A percentile compares a stretch with the other conserved stretches of the same genome.
Evolutionary conservation across 2,113 vertebrate genomes (phyloP).

Genomic region (Hyla sarda): DNA sequence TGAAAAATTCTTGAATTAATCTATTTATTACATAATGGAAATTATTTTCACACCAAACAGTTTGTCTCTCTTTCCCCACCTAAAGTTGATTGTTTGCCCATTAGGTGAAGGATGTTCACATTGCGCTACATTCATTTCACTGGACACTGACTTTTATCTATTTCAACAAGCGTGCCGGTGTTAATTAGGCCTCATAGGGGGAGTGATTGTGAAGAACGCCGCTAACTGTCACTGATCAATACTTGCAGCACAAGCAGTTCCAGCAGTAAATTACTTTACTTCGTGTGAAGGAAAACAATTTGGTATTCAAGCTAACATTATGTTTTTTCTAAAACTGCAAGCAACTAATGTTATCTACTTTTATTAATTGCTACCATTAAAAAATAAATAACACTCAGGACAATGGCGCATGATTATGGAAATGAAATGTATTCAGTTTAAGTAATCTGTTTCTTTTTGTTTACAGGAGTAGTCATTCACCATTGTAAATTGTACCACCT

Average conservation of each 20-base stretch:
- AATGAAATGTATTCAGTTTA: constrained; percentile 9
- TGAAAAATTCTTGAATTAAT: constrained; percentile 65
- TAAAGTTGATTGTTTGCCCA: constrained; percentile 69
- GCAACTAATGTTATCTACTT: neutral
- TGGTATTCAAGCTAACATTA: constrained; percentile 63
- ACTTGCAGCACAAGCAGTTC: constrained; percentile 63
- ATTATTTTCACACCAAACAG: constrained; percentile 64
- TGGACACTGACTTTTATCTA: constrained; percentile 78
- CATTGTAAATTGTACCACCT: neutral
- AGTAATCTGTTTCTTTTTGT: constrained; percentile 4
- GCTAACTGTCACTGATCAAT: constrained; percentile 73
- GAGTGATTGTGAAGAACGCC: constrained; percentile 65
- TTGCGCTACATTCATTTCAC: constrained; percentile 74
- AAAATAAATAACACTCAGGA: constrained; percentile 31
- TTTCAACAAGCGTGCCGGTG: constrained; percentile 78
- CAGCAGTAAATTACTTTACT: constrained; percentile 68
- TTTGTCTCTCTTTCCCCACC: constrained; percentile 65
- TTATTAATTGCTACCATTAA: constrained; percentile 30
- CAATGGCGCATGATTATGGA: constrained; percentile 23
- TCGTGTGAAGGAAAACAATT: constrained; percentile 63
- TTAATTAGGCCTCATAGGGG: constrained; percentile 78
- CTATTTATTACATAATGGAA: constrained; percentile 61
- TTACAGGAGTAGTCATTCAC: neutral
- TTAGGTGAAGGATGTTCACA: constrained; percentile 72
- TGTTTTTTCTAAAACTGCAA: constrained; percentile 58